Percentiles rank a stretch among this genome's conserved stretches.
Conservation (phyloP, 2,797 vertebrate species). For the Saxicola maurus region DNA sequence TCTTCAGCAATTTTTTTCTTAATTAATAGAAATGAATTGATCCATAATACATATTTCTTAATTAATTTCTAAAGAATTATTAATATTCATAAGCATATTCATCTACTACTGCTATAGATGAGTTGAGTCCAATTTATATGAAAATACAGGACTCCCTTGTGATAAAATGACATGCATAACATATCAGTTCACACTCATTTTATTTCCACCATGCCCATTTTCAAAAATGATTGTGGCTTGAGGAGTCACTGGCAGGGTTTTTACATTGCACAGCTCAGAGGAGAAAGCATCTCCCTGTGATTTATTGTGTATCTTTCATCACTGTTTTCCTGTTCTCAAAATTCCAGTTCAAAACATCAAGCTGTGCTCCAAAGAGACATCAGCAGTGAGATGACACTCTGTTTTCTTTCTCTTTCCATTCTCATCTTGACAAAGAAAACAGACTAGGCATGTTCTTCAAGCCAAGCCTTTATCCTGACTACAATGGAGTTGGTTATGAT, state of each 20-base stretch:
- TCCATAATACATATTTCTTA: background rate
- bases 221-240: background rate
- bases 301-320: background rate
- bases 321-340: background rate
- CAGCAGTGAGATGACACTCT: background rate
- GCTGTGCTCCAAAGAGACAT: background rate
- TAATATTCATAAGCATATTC: background rate
- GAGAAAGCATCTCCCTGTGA: background rate
- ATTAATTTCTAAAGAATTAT: background rate
- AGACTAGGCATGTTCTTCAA: conserved; percentile 2
- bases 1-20: background rate
- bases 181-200: background rate
- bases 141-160: background rate
- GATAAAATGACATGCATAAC: background rate
- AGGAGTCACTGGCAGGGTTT: background rate
- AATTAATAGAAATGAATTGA: background rate
- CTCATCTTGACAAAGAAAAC: background rate
- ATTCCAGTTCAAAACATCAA: background rate
- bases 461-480: conserved; percentile 15
- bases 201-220: background rate
- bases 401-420: background rate
- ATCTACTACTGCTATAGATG: background rate
- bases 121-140: background rate
- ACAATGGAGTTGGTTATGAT: background rate
- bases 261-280: background rate